These are phyloP conservation scores for Ips nitidus DNA, from an alignment of 1,140 invertebrate genomes.

Conservation along the genomic window DNA sequence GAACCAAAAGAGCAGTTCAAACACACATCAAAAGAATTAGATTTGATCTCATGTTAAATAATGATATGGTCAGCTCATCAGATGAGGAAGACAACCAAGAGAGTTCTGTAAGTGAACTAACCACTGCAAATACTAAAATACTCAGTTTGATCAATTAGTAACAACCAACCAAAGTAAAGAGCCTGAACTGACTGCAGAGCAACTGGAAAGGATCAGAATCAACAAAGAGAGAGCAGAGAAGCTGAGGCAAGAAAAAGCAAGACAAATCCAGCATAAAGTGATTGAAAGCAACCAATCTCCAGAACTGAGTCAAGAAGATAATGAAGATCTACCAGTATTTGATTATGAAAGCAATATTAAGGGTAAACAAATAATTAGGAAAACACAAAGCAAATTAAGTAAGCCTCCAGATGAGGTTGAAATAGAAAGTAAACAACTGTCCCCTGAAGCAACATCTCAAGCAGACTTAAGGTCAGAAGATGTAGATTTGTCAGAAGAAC, in stretches of 20 bases:
- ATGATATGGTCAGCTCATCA: slow-evolving; percentile 34
- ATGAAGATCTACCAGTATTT: neutral
- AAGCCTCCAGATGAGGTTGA: too few species aligned
- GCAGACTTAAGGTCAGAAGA: too few species aligned
- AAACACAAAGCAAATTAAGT: too few species aligned
- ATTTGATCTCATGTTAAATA: slow-evolving; percentile 42
- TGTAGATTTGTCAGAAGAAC: too few species aligned
- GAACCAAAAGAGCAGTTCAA: slow-evolving; percentile 67
- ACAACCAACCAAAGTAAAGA: neutral
- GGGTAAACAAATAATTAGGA: slow-evolving; percentile 1
- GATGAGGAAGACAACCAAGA: slow-evolving; percentile 38
- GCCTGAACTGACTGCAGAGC: slow-evolving; percentile 44
- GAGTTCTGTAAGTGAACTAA: slow-evolving; percentile 29
- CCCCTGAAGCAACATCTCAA: too few species aligned
- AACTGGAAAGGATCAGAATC: slow-evolving; percentile 44
- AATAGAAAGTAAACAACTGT: too few species aligned
- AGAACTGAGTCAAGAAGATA: neutral
- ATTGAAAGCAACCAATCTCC: neutral
- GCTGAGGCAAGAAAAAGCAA: slow-evolving; percentile 43
- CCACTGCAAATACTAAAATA: slow-evolving; percentile 26
- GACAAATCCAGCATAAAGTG: slow-evolving; percentile 34
- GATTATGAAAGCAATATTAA: slow-evolving; percentile 14
- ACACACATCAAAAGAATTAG: slow-evolving; percentile 48
- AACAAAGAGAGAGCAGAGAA: slow-evolving; percentile 46
- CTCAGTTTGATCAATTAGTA: slow-evolving; percentile 39